Percentiles rank a stretch among this genome's conserved stretches.
Evolutionary conservation across 1,140 invertebrate species (phyloP).

Genomic region (Neodiprion pinetum): DNA sequence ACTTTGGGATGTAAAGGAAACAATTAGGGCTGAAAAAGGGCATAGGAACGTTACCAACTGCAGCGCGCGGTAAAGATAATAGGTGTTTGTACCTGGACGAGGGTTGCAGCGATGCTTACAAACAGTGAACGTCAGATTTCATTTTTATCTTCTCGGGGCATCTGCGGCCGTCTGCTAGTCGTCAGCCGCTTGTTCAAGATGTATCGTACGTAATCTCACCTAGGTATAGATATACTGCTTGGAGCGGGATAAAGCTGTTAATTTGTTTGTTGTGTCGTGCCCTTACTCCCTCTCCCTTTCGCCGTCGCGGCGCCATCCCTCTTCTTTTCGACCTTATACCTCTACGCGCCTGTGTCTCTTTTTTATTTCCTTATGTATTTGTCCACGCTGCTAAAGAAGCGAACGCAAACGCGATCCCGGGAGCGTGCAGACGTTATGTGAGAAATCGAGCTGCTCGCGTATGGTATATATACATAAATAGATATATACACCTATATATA

Average conservation of each 20-base stretch:
- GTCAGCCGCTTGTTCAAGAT: conserved; percentile 16
- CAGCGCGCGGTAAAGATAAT: conserved; percentile 2
- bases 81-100: conserved; percentile 11
- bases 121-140: conserved; percentile 61
- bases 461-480: not conserved
- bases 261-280: conserved; percentile 36
- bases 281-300: not conserved
- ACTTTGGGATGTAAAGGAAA: not conserved
- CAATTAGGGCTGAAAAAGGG: conserved; percentile 29
- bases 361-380: too few relatives aligned
- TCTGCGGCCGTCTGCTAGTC: conserved; percentile 43
- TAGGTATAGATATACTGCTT: conserved; percentile 5
- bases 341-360: too few relatives aligned
- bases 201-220: conserved; percentile 11
- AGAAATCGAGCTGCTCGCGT: conserved; percentile 32
- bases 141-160: conserved; percentile 56
- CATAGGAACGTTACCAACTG: conserved; percentile 26
- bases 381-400: not conserved
- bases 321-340: not conserved
- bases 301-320: not conserved
- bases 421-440: conserved; percentile 42
- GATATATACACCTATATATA: not conserved
- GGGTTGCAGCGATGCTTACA: conserved; percentile 45
- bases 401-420: conserved; percentile 26
- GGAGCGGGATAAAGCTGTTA: conserved; percentile 29